Evolutionary conservation across 2,888 invertebrate species (phyloP).

Genomic region (Plagiodera versicolora): DNA sequence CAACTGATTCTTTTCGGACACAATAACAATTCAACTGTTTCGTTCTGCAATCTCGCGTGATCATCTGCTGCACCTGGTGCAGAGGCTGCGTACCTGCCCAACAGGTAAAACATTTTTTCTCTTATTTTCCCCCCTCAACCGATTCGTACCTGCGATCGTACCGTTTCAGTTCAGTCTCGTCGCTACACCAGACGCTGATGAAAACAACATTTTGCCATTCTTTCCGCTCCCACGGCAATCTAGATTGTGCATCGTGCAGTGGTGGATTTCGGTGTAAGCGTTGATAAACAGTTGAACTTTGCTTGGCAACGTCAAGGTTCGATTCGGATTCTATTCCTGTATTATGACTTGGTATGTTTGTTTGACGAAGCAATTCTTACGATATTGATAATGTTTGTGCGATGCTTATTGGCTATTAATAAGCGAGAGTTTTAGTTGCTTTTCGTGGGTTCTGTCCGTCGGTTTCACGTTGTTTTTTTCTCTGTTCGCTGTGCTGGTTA

Average conservation of each 20-base stretch:
- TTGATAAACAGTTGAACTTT: constrained; percentile 13
- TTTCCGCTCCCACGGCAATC: background rate
- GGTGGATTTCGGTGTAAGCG: background rate
- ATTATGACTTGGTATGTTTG: constrained; percentile 15
- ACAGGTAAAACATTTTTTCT: background rate
- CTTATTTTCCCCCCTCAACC: background rate
- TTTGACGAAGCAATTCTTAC: constrained; percentile 14
- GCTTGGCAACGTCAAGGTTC: constrained; percentile 3
- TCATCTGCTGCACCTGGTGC: background rate
- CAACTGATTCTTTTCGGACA: too few relatives aligned
- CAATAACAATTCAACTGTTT: too few relatives aligned
- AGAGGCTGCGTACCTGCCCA: background rate
- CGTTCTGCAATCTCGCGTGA: too few relatives aligned
- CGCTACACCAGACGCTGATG: background rate
- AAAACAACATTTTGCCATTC: background rate
- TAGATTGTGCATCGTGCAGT: background rate
- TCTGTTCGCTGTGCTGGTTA: background rate
- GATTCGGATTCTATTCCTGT: constrained; percentile 14
- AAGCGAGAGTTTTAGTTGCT: constrained; percentile 5
- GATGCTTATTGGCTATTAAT: constrained; percentile 12
- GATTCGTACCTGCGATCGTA: background rate
- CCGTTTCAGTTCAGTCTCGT: background rate
- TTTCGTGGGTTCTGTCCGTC: constrained; percentile 3
- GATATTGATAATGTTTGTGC: constrained; percentile 14
- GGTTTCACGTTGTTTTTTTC: constrained; percentile 1